These are phyloP conservation scores for Callithrix jacchus DNA, from an alignment of 2,113 vertebrate species.

Conservation along the genomic window DNA sequence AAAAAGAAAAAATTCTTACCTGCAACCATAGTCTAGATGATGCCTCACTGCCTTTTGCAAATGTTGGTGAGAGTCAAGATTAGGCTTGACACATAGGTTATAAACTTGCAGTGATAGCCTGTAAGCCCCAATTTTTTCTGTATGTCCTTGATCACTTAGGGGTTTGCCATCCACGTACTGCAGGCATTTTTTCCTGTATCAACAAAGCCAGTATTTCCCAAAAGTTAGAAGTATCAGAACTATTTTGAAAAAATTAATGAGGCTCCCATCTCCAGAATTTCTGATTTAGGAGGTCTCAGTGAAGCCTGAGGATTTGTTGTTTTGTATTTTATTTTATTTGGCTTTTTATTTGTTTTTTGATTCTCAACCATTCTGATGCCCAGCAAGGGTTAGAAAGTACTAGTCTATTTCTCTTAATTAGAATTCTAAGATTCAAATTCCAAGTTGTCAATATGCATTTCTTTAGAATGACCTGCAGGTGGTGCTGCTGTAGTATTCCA, in stretches of 20 bases:
- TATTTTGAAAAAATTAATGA: constrained; percentile 15
- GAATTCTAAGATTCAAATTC: constrained; percentile 24
- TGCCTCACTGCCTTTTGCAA: neutral
- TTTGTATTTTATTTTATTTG: neutral
- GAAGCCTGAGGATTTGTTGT: neutral
- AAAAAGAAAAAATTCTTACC: neutral
- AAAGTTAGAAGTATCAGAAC: neutral
- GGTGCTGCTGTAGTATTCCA: constrained; percentile 60
- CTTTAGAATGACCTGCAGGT: constrained; percentile 51
- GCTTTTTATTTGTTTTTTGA: neutral
- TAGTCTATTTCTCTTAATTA: neutral
- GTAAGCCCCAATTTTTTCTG: neutral
- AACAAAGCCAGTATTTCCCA: neutral
- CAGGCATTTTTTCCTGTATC: neutral
- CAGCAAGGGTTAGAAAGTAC: neutral
- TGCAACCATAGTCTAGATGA: neutral
- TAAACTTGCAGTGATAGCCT: neutral
- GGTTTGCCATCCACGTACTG: neutral
- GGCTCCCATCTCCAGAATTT: neutral
- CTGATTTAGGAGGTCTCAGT: neutral
- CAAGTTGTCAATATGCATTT: constrained; percentile 46
- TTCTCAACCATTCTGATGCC: neutral
- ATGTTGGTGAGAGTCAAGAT: neutral
- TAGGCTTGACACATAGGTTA: neutral
- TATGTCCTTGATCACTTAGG: neutral